Percentiles rank a stretch among this genome's conserved stretches.
These are phyloP conservation scores for Chesias legatella DNA, from an alignment of 2,888 invertebrate genomes.

Conservation along the genomic window DNA sequence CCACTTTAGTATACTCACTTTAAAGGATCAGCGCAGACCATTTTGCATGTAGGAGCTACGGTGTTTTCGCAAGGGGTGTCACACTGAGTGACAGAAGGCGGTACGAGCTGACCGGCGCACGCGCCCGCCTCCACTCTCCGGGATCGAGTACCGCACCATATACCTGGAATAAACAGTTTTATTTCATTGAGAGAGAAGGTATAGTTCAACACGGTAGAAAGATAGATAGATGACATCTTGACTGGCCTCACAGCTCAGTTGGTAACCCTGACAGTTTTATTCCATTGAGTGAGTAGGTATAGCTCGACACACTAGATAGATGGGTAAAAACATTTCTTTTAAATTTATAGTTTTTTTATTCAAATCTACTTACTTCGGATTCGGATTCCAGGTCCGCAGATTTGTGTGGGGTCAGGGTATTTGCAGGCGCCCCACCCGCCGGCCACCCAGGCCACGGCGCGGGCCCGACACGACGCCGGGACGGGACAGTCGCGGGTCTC, in stretches of 20 bases:
- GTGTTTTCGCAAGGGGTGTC: slow-evolving; percentile 51
- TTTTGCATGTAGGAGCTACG: slow-evolving; percentile 47
- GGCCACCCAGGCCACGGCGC: slow-evolving; percentile 66
- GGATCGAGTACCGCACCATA: slow-evolving; percentile 68
- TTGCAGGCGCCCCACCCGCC: slow-evolving; percentile 79
- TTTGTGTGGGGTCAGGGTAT: slow-evolving; percentile 49
- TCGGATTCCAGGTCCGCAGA: slow-evolving; percentile 73
- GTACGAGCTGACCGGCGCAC: slow-evolving; percentile 65
- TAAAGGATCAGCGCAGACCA: slow-evolving; percentile 59
- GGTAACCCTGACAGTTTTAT: too few relatives aligned
- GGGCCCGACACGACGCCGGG: slow-evolving; percentile 55
- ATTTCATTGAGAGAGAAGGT: too few relatives aligned
- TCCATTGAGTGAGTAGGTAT: too few relatives aligned
- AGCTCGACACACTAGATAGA: too few relatives aligned
- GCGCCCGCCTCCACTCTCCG: slow-evolving; percentile 67
- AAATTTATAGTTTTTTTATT: neutral
- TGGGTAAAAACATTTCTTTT: too few relatives aligned
- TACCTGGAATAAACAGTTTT: slow-evolving; percentile 39
- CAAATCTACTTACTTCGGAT: slow-evolving; percentile 64
- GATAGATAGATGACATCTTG: too few relatives aligned
- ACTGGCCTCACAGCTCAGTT: too few relatives aligned
- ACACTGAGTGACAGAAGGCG: slow-evolving; percentile 56
- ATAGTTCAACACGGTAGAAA: too few relatives aligned
- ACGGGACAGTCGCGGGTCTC: slow-evolving; percentile 75
- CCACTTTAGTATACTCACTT: slow-evolving; percentile 56